A percentile compares a stretch with the other conserved stretches of the same genome.
Evolutionary conservation across 2,888 invertebrate species (phyloP).

Genomic region (Lydus trimaculatus): DNA sequence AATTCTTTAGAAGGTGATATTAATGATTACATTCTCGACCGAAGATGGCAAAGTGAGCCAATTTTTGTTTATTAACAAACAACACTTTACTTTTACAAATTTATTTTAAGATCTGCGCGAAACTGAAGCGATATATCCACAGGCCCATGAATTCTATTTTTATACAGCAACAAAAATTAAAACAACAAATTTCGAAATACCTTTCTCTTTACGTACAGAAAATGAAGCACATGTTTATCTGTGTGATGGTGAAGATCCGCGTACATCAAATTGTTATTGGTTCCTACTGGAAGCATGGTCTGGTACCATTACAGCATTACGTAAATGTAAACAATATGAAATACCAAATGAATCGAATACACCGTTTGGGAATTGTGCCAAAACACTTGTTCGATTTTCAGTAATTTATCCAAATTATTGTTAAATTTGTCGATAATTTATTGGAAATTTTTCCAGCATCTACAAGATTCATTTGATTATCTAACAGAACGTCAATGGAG

Average conservation of each 20-base stretch:
- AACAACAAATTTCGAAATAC: slow-evolving; percentile 22
- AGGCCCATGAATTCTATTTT: neutral
- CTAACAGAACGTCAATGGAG: neutral
- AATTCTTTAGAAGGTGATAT: neutral
- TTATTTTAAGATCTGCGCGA: neutral
- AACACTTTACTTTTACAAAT: neutral
- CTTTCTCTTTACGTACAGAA: slow-evolving; percentile 36
- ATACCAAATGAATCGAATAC: slow-evolving; percentile 18
- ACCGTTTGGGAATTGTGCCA: neutral
- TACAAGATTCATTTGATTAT: neutral
- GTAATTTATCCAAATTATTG: neutral
- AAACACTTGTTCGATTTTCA: neutral
- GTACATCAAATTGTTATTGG: slow-evolving; percentile 48
- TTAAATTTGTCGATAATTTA: neutral
- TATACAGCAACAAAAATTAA: neutral
- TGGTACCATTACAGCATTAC: slow-evolving; percentile 40
- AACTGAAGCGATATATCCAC: neutral
- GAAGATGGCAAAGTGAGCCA: neutral
- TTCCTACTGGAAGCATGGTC: slow-evolving; percentile 47
- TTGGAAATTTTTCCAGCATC: neutral
- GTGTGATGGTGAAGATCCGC: slow-evolving; percentile 36
- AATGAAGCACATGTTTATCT: slow-evolving; percentile 46
- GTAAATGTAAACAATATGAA: slow-evolving; percentile 42
- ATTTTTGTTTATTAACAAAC: neutral
- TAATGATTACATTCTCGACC: neutral